Conservation (phyloP, 2,113 vertebrate species). For the Panthera uncia region DNA sequence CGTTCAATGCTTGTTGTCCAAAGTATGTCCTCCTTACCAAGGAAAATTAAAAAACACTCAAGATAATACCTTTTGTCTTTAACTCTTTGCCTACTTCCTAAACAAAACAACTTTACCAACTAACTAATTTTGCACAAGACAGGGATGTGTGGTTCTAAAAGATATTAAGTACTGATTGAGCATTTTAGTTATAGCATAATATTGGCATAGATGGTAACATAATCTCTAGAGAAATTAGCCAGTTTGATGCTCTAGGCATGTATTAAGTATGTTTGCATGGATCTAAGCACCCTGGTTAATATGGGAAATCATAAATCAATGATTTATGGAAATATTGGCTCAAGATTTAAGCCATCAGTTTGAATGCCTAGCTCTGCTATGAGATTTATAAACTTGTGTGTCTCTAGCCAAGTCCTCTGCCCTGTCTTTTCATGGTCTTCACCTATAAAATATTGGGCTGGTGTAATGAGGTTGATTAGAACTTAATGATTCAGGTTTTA, state of each 20-base stretch:
- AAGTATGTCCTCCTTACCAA: background rate
- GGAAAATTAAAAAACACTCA: background rate
- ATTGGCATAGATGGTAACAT: background rate
- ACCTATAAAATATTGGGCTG: background rate
- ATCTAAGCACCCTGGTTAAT: background rate
- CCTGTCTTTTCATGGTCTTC: background rate
- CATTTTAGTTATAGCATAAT: background rate
- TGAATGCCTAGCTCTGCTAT: background rate
- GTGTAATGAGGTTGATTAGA: background rate
- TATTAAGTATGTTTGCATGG: background rate
- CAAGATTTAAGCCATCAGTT: background rate
- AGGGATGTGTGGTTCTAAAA: background rate
- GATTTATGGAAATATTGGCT: background rate
- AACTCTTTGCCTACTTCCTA: background rate
- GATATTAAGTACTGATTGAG: background rate
- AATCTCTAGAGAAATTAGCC: background rate
- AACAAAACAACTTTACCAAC: background rate
- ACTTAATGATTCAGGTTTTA: background rate
- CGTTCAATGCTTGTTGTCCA: rapidly evolving
- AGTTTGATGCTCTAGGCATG: background rate
- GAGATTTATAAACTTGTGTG: background rate
- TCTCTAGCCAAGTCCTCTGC: background rate
- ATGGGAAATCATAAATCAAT: background rate
- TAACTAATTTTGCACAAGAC: background rate
- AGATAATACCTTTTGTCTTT: background rate